phyloP scores from a whole-genome alignment of 2,888 invertebrate genomes.

The Tenthredo amoena region DNA sequence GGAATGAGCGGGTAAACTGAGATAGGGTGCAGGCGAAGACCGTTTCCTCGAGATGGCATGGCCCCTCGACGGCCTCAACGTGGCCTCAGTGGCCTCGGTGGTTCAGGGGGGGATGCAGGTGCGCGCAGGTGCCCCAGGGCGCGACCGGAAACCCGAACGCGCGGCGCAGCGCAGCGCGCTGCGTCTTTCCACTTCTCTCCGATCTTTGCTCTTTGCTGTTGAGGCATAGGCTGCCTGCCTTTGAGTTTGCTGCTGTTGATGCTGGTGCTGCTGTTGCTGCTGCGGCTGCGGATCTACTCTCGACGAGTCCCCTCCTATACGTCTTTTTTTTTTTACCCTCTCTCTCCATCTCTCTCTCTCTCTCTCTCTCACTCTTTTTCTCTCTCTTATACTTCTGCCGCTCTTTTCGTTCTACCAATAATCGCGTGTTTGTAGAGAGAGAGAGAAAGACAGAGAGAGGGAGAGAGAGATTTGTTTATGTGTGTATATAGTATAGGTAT shows the following conservation, averaged over 20 bases:
- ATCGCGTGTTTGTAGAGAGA: not conserved
- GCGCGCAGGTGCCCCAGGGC: conserved; percentile 74
- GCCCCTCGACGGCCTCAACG: conserved; percentile 13
- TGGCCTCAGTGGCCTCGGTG: conserved; percentile 47
- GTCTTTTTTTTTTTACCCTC: conserved; percentile 49
- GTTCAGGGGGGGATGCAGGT: conserved; percentile 67
- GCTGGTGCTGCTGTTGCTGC: conserved; percentile 13
- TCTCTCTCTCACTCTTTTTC: conserved; percentile 43
- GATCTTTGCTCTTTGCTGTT: conserved; percentile 5
- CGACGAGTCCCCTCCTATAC: conserved; percentile 31
- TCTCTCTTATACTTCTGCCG: conserved; percentile 28
- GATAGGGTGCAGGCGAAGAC: not conserved
- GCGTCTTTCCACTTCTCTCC: conserved; percentile 7
- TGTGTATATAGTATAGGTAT: not conserved
- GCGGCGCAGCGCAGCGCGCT: conserved; percentile 53
- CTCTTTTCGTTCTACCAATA: not conserved
- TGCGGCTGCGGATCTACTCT: conserved; percentile 39
- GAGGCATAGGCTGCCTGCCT: not conserved
- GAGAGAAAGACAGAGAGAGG: not conserved
- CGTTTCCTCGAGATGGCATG: conserved; percentile 1
- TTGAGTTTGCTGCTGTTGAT: not conserved
- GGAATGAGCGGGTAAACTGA: not conserved
- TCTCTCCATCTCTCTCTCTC: conserved; percentile 52
- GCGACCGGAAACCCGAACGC: conserved; percentile 73
- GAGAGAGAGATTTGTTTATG: not conserved